Conservation (phyloP, 2,113 vertebrate genomes). For the Fregetta grallaria region DNA sequence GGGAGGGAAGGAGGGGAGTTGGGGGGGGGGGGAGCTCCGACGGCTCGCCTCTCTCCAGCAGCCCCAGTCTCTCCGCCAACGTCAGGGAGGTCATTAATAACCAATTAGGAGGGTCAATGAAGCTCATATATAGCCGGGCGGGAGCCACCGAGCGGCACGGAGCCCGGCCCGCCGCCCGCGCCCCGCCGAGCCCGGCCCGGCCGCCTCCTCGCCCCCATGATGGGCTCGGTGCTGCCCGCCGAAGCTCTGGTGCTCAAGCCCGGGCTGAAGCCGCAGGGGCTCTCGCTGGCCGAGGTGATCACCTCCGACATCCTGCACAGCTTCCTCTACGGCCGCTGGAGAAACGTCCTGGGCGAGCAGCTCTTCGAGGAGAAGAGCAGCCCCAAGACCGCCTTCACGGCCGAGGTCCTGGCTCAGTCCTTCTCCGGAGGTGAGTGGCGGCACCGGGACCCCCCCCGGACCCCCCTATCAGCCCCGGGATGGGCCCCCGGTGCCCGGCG, state of each 20-base stretch:
- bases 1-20: neutral
- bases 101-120: slow-evolving; percentile 92
- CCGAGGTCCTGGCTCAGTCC: slow-evolving; percentile 94
- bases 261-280: slow-evolving; percentile 84
- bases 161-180: neutral
- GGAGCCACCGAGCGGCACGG: slow-evolving; percentile 12
- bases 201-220: slow-evolving; percentile 69
- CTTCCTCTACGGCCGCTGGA: slow-evolving; percentile 95
- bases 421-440: slow-evolving; percentile 88
- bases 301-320: slow-evolving; percentile 97
- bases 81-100: slow-evolving; percentile 96
- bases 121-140: slow-evolving; percentile 84
- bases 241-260: slow-evolving; percentile 90
- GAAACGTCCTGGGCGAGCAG: slow-evolving; percentile 92
- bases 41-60: slow-evolving; percentile 69
- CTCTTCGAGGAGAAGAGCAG: slow-evolving; percentile 85
- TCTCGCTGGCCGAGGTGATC: slow-evolving; percentile 92
- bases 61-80: slow-evolving; percentile 75
- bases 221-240: slow-evolving; percentile 93
- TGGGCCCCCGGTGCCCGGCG: neutral
- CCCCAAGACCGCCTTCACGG: slow-evolving; percentile 94
- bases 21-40: slow-evolving; percentile 58
- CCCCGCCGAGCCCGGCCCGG: neutral
- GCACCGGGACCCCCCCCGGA: neutral
- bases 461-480: neutral